A percentile compares a stretch with the other conserved stretches of the same genome.
Conservation (phyloP, 2,113 vertebrate species). For the Marcusenius ussheri region DNA sequence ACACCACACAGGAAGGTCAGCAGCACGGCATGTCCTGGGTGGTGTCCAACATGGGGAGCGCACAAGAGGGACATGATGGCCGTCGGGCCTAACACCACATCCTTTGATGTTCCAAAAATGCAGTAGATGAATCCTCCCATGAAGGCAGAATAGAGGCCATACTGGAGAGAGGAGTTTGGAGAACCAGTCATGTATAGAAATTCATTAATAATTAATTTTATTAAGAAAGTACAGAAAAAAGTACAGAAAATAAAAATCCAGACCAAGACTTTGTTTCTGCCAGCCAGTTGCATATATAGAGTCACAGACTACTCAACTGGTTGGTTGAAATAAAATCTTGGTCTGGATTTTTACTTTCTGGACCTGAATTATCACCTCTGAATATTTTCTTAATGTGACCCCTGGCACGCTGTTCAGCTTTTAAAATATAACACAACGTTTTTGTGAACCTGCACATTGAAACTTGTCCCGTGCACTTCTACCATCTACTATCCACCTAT, state of each 20-base stretch:
- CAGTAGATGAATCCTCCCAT: slow-evolving; percentile 89
- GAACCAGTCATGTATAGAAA: background rate
- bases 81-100: slow-evolving; percentile 87
- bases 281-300: background rate
- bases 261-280: background rate
- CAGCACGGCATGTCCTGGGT: slow-evolving; percentile 69
- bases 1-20: slow-evolving; percentile 81
- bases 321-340: background rate
- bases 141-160: slow-evolving; percentile 88
- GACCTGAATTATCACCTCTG: background rate
- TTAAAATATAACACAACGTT: background rate
- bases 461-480: background rate
- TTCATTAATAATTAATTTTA: background rate
- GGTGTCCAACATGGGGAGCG: slow-evolving; percentile 65
- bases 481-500: background rate
- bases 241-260: background rate
- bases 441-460: background rate
- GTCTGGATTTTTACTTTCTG: background rate
- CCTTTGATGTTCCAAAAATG: slow-evolving; percentile 86
- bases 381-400: background rate
- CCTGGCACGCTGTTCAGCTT: background rate
- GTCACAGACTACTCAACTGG: background rate
- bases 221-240: background rate
- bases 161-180: slow-evolving; percentile 56
- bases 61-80: slow-evolving; percentile 96